These are phyloP conservation scores for Napeogenes sylphis DNA, from an alignment of 2,888 invertebrate genomes.

Conservation along the genomic window DNA sequence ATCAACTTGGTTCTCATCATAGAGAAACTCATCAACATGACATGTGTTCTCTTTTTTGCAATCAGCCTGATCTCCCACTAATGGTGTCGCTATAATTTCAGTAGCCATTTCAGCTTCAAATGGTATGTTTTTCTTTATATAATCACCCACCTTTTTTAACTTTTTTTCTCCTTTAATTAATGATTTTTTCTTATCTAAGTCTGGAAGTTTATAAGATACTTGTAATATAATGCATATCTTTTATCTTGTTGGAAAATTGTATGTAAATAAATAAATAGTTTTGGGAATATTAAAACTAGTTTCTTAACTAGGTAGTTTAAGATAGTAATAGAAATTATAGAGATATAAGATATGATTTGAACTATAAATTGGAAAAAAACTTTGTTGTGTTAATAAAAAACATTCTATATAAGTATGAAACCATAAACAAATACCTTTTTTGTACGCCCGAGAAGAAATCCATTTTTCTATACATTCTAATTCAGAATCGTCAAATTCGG, in stretches of 20 bases:
- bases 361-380: background rate
- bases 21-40: slow-evolving; percentile 84
- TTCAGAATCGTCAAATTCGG: slow-evolving; percentile 50
- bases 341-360: slow-evolving; percentile 7
- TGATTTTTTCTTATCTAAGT: slow-evolving; percentile 49
- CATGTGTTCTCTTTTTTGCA: slow-evolving; percentile 73
- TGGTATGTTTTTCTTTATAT: slow-evolving; percentile 58
- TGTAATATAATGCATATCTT: background rate
- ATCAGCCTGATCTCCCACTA: slow-evolving; percentile 70
- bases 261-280: too few species aligned
- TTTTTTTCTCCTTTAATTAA: slow-evolving; percentile 47
- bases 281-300: too few species aligned
- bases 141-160: slow-evolving; percentile 54
- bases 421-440: slow-evolving; percentile 44
- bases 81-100: slow-evolving; percentile 62
- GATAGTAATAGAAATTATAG: background rate
- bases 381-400: background rate
- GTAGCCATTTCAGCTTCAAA: slow-evolving; percentile 60
- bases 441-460: slow-evolving; percentile 59
- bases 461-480: slow-evolving; percentile 57
- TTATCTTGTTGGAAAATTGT: background rate
- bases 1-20: slow-evolving; percentile 80
- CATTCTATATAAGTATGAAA: slow-evolving; percentile 4
- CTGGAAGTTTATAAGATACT: slow-evolving; percentile 37
- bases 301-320: too few species aligned